Base-by-base conservation (phyloP, 2,888 invertebrate species). In the Diloba caeruleocephala region DNA sequence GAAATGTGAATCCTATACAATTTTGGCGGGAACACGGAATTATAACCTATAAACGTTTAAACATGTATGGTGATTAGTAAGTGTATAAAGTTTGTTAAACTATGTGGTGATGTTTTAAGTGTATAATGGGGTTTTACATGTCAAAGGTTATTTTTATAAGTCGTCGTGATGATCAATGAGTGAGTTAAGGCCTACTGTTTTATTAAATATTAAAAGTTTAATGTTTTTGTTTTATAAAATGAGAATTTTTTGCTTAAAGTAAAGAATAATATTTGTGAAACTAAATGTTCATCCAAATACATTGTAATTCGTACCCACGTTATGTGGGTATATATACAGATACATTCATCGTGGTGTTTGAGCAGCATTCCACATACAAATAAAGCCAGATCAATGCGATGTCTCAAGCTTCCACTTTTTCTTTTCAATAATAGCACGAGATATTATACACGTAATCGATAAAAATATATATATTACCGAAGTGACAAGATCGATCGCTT, bases 141-240 rank as follows among this genome's bases (percentile, higher is more conserved):
- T 74, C 62, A 51, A 63, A 63, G 58, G 64, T 76, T 70, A 62
- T 71, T 75, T 79, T 81, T 76, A 76, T 87, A 88, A 81, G 66
- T 78, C 72, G 74, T 69, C 88, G 92, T 87, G 79, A 91, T 92
- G 92, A 86, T 86, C 79, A 81, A 88, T 84, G 83, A 83, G 92
- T 92, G 74, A 89, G 89, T 87, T 56, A 9, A 31, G 38, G 19
- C 26, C 44, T 60, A 37, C 46, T 33, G 33, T 32, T 39, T 26
- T 23, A 15, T 26, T 43, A 36, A 6, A 38, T 10, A 9, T 6
- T 21, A 2, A 6, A 15, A 1, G 13, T 12, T 15, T 28, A 28
- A 36, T 26, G 5, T 23, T 39, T 43, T 15, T 23, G 15, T 17
- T 14, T 25, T 7, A 15, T n/a, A 25, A 32, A 29, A 28, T 56